Conservation (phyloP, 2,888 invertebrate genomes). For the Leucophenga maculata region DNA sequence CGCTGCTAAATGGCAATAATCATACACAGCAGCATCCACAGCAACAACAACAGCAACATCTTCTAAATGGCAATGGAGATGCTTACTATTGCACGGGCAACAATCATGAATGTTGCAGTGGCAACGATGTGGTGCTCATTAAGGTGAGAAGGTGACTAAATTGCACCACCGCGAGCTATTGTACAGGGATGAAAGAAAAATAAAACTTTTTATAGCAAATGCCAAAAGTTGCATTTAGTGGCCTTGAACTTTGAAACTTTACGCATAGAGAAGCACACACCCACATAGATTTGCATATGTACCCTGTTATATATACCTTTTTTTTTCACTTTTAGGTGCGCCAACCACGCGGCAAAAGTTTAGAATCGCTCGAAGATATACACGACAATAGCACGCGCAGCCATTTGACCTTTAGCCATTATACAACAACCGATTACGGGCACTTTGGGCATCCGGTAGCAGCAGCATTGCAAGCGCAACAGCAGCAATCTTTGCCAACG, state of each 20-base stretch:
- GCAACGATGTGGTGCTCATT: slow-evolving; percentile 72
- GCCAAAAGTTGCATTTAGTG: slow-evolving; percentile 27
- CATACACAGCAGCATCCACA: slow-evolving; percentile 21
- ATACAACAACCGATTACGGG: slow-evolving; percentile 71
- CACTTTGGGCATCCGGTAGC: slow-evolving; percentile 68
- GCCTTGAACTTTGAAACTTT: slow-evolving; percentile 51
- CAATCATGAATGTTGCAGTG: slow-evolving; percentile 71
- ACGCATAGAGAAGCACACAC: background rate
- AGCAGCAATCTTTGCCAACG: slow-evolving; percentile 34
- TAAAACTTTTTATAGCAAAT: background rate
- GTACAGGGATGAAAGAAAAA: slow-evolving; percentile 2
- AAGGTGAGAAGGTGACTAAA: slow-evolving; percentile 59
- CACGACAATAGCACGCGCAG: slow-evolving; percentile 76
- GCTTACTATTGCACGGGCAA: slow-evolving; percentile 69
- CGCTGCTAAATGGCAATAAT: slow-evolving; percentile 3
- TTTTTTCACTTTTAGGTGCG: slow-evolving; percentile 77
- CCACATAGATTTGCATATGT: background rate
- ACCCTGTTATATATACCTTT: background rate
- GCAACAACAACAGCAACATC: slow-evolving; percentile 33
- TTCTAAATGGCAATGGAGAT: slow-evolving; percentile 46
- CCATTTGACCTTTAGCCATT: slow-evolving; percentile 72
- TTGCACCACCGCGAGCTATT: slow-evolving; percentile 31
- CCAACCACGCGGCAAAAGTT: slow-evolving; percentile 87
- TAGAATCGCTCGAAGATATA: slow-evolving; percentile 88
- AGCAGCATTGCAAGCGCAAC: slow-evolving; percentile 44